Evolutionary conservation across 2,113 vertebrate species (phyloP), one percentile per base, ranked within the genome.

Genomic region (Pardalotus punctatus): DNA sequence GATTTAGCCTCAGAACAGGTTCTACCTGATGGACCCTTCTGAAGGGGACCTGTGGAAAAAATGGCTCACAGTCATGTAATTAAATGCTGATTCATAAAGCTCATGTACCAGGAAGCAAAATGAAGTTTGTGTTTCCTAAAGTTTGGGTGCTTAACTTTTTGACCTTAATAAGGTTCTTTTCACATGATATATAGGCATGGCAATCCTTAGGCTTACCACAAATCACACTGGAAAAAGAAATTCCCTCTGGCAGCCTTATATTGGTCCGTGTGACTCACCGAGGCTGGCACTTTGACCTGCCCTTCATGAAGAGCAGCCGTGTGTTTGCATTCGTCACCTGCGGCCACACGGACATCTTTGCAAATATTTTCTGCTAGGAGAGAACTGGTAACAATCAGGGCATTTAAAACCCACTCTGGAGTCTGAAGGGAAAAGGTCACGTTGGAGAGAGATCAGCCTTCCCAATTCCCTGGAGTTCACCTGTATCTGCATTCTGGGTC

Each of bases 121-220:
- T 1, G 0, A 71, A 74, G 47, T 71, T 78, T 93, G 40, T 58
- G 42, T 90, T 96, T 96, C 91, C 91, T 92, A 84, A 90, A 90
- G 6, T 67, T 81, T 70, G 80, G 8, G 47, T 70, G 69, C 88
- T 96, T 95, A 94, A 93, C 93, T 93, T 92, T 94, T 93, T 27
- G 43, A 94, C 96, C 88, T 88, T 92, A 90, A 73, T 90, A 94
- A 90, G 16, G 67, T 70, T 86, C 35, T 95, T 94, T 95, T 88
- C 60, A 83, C 24, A 69, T 66, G 62, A 38, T 83, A 54, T 58
- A 86, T 43, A 56, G 42, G 29, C 54, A 94, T 57, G 45, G 48
- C 1, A 14, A n/a, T 83, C 78, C 82, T 86, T 83, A 47, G 54
- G 54, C 51, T 92, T 90, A 66, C 93, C 91, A 86, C 88, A 95